Conservation (phyloP, 35 echinoderm and acorn worm genomes). For the Ophioderma brevispina region DNA sequence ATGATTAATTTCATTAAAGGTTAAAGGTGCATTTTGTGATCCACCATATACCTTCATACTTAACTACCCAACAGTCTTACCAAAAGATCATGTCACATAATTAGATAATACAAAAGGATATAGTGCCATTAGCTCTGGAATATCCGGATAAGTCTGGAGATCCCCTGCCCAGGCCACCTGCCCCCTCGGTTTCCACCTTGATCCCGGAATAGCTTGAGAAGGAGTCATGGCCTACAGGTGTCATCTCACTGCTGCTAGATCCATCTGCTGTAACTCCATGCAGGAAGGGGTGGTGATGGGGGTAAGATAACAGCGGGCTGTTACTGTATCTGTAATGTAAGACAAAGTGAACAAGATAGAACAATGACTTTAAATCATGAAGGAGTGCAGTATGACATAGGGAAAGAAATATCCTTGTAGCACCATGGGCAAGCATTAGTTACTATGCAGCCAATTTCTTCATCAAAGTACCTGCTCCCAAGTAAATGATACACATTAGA, state of each 20-base stretch:
- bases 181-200: slow-evolving; percentile 69
- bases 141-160: slow-evolving; percentile 62
- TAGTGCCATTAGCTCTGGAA: slow-evolving; percentile 73
- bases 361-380: too few species aligned
- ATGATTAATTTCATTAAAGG: background rate
- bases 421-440: too few species aligned
- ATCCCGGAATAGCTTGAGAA: slow-evolving; percentile 45
- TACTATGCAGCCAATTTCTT: too few species aligned
- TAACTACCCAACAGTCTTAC: background rate
- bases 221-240: background rate
- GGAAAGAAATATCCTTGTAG: too few species aligned
- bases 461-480: too few species aligned
- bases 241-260: background rate
- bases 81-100: background rate
- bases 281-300: background rate
- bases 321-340: background rate
- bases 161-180: slow-evolving; percentile 15
- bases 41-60: too few species aligned
- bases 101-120: slow-evolving; percentile 74
- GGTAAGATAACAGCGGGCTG: slow-evolving; percentile 19
- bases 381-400: too few species aligned
- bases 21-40: background rate
- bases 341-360: background rate
- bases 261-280: background rate
- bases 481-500: too few species aligned